Evolutionary conservation across 2,113 vertebrate species (phyloP), one percentile per base, ranked within the genome.

Genomic region (Myocastor coypus): DNA sequence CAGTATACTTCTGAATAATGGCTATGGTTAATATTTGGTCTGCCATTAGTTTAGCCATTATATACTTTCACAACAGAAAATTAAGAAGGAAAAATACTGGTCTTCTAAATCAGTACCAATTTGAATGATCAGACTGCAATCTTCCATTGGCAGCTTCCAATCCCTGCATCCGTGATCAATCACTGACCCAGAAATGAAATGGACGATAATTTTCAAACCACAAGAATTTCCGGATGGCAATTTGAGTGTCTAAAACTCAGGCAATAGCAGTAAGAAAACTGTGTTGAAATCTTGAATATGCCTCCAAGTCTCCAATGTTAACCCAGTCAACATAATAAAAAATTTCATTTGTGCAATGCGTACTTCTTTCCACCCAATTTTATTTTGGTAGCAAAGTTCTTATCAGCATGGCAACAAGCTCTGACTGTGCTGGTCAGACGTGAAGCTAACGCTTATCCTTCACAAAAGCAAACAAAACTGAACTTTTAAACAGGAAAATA

Each of bases 41-140:
- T 91, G 66, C 46, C 52, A 77, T 84, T 93, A 90, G 16, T 50
- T 6, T 55, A 69, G 40, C 5, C 52, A 63, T 40, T 90, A 61
- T 9, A 78, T 63, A n/a, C 55, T 87, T 91, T 83, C 75, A 81
- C 75, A 95, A 66, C 34, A 71, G 8, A 83, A 71, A 96, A 83
- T 20, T 32, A 94, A 69, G 91, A 92, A 89, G 59, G 92, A 92
- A 91, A 50, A 86, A 46, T 87, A 93, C 66, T 92, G 84, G 92
- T 91, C 81, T 69, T 92, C 83, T 89, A 95, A 95, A 96, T 95
- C 89, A 84, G 78, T 87, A 92, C 24, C 50, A 96, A 61, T 93
- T 78, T 93, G 37, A 97, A 94, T 90, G 52, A 87, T 93, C 5
- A 63, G 50, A 59, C 59, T 40, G 59, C 93, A 92, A 88, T 88